Base-by-base conservation (phyloP, 2,797 vertebrate genomes). In the Falco novaeseelandiae region DNA sequence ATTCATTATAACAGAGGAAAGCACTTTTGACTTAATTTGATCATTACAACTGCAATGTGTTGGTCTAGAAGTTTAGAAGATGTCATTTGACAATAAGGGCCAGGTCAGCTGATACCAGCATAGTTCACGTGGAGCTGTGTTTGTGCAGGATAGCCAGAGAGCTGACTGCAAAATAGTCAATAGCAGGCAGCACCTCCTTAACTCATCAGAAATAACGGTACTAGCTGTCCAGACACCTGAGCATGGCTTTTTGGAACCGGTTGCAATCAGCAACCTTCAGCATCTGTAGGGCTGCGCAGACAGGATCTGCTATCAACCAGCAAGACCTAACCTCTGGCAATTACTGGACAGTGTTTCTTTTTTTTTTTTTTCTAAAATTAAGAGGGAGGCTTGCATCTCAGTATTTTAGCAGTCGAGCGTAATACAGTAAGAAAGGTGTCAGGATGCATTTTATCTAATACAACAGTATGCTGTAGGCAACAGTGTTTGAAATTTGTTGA, bases 391-490 rank as follows among this genome's bases (percentile, higher is more conserved):
- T 96, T 92, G 59, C 44, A 61, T 93, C 71, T 93, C 34, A 54
- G 4, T 92, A 87, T 95, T 96, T 87, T 72, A 83, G 66, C 12
- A 70, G 66, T 73, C 20, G 21, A 78, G 77, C 7, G 2, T 91
- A 97, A 95, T 94, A 95, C 48, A 87, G 73, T 84, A 40, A 76
- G 91, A 97, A 87, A 93, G 84, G 78, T 96, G 70, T 96, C 89
- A 96, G 79, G 77, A 84, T 77, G 49, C 76, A 89, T 98, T 98
- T 96, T 76, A 92, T 95, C 82, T 93, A 40, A 66, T 93, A 80
- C 49, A 90, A 52, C 52, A 85, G 92, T 91, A 67, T 89, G 93
- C 95, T 97, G 69, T 90, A 89, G 96, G 94, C 94, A 97, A 97
- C 89, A 74, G 55, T 59, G 29, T 71, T 95, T 83, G 89, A 90